These are phyloP conservation scores for Drosophila navojoa DNA, from an alignment of 1,140 invertebrate species.

Conservation along the genomic window DNA sequence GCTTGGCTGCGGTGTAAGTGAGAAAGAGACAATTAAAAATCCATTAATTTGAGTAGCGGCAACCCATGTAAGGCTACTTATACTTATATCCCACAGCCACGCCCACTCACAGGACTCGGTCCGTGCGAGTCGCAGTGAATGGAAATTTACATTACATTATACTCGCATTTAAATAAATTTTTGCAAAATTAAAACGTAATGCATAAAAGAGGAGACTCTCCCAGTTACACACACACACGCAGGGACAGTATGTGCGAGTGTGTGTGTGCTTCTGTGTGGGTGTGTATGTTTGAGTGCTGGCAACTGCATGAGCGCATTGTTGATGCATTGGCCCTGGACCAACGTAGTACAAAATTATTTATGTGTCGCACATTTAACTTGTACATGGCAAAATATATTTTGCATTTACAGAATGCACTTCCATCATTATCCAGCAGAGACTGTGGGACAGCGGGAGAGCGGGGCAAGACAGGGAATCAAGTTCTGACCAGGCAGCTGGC, in stretches of 20 bases:
- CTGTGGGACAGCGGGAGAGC: neutral
- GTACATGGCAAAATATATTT: conserved; percentile 80
- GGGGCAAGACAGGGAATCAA: neutral
- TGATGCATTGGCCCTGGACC: conserved; percentile 62
- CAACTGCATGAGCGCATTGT: conserved; percentile 47
- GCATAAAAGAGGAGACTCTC: conserved; percentile 50
- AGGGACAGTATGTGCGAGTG: neutral
- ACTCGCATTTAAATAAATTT: conserved; percentile 81
- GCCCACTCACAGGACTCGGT: conserved; percentile 21
- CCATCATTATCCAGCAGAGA: conserved; percentile 69
- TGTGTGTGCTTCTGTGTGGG: conserved; percentile 7
- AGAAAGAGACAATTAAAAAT: conserved; percentile 83
- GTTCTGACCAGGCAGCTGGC: conserved; percentile 33
- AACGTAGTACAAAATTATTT: conserved; percentile 72
- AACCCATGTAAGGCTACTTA: conserved; percentile 75
- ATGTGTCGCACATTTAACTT: conserved; percentile 80
- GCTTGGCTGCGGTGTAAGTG: conserved; percentile 62
- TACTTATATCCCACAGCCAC: conserved; percentile 58
- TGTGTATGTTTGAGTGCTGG: conserved; percentile 1
- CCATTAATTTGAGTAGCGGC: conserved; percentile 81
- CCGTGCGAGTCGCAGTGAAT: conserved; percentile 43
- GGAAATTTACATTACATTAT: conserved; percentile 80
- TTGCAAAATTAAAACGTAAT: conserved; percentile 80
- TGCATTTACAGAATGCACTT: conserved; percentile 80
- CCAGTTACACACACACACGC: conserved; percentile 23